Evolutionary conservation across 1,140 invertebrate genomes (phyloP), one percentile per base, ranked within the genome.

Genomic region (Drosophila pseudoananassae): DNA sequence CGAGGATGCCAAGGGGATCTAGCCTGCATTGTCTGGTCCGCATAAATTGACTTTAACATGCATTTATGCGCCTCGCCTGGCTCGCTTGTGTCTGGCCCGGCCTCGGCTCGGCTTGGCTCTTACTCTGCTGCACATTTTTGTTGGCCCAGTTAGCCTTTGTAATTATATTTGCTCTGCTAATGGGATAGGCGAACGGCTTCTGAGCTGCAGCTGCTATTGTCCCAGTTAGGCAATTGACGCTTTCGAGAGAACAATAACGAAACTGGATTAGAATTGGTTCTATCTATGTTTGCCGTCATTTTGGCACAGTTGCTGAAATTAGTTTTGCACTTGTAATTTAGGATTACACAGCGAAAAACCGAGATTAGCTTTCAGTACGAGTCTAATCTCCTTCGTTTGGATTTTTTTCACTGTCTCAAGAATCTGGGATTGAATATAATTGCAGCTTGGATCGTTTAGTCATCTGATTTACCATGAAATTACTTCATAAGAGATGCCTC

Each of bases 151-250:
- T 85, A 63, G 56, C 54, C 72, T 65, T 79, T 40, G 72, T 80
- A 84, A 85, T 84, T 84, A 84, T 84, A 80, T 85, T 84, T 80
- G 71, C 81, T 80, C 47, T 60, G 78, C 72, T 80, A 80, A 76
- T 76, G 71, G 50, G 31, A n/a, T 17, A 66, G 15, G 40, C 50
- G 38, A 29, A 17, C 20, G 27, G 29, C 38, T 23, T 40, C 54
- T 70, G 45, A 20, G 14, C 47, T 43, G 40, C 40, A 53, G 57
- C 46, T 51, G 79, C 59, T 52, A 59, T 84, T 85, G 80, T 85
- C 76, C 81, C 68, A 85, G 60, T 84, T 84, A 33, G 53, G 46
- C 76, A 74, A 74, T 74, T 64, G 69, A 75, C 69, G 69, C 69
- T 64, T 52, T 38, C 27, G 31, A 38, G 15, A 50, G 49, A 59